Base-by-base conservation (phyloP, 2,888 invertebrate species). In the Trichopoda pennipes region DNA sequence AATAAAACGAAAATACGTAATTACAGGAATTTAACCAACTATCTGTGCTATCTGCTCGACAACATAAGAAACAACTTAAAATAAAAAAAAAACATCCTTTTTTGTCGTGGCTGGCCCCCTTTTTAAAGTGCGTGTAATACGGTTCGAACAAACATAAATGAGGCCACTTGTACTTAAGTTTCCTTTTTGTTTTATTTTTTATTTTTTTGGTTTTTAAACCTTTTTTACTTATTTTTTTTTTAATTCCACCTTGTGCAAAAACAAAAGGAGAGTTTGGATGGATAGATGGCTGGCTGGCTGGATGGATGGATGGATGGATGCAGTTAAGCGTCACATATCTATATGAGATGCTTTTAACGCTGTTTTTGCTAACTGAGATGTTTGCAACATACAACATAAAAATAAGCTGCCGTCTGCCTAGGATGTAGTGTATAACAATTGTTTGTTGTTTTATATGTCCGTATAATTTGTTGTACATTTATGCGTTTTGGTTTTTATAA, bases 21-120 rank as follows among this genome's bases (percentile, higher is more conserved):
- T 80, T 80, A 83, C 80, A 83, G 80, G 77, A 84, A 84, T 84
- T 82, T 82, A 80, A 75, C 64, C 81, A 81, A 80, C 84, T 75
- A 77, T 81, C 80, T 73, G 53, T 53, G 68, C 61, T 68, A 82
- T 82, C 82, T 82, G 35, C 75, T 79, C 75, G 72, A 72, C 72
- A 82, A 79, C 82, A 82, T 82, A 78, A 82, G 66, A 64, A 79
- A 75, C 75, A 79, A 56, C 82, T 68, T 76, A 70, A 75, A 64
- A 69, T 56, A 69, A 35, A 51, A 70, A 58, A 58, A 47, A 56
- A 66, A n/a, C n/a, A 63, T 17, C 61, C 61, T 21, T 68, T 69
- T 72, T 66, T 56, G 10, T 28, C 38, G 56, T 19, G 51, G 55
- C 60, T 42, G 60, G 58, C 44, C 72, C 76, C 60, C 70, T 66